A percentile compares a stretch with the other conserved stretches of the same genome.
These are phyloP conservation scores for Apteryx mantelli DNA, from an alignment of 2,113 vertebrate genomes.

Conservation along the genomic window DNA sequence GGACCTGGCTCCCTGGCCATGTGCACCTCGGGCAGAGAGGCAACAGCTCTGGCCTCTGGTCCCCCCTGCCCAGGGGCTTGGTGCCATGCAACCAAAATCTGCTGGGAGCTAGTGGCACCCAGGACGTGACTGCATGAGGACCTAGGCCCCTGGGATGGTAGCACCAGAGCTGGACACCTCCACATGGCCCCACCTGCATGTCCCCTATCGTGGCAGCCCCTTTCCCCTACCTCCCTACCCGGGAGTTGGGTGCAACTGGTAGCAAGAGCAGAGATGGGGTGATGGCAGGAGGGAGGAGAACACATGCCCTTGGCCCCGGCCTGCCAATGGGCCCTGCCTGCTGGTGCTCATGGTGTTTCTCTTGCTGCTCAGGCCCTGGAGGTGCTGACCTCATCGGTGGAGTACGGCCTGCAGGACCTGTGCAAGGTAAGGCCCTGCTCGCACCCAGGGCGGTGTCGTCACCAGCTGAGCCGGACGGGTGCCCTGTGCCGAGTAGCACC, in stretches of 20 bases:
- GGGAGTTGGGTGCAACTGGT: not conserved
- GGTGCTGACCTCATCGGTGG: slow-evolving; percentile 80
- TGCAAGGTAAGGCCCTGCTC: slow-evolving; percentile 62
- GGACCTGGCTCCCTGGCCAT: not conserved
- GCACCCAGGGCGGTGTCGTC: not conserved
- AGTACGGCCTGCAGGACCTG: slow-evolving; percentile 80
- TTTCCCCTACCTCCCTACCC: rapidly evolving
- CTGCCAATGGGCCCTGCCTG: rapidly evolving
- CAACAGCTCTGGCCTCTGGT: not conserved
- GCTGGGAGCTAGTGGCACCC: not conserved
- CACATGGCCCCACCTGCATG: not conserved
- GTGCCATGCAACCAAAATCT: not conserved
- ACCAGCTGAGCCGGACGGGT: not conserved
- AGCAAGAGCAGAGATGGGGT: not conserved
- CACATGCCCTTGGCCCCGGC: not conserved
- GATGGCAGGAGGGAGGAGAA: not conserved
- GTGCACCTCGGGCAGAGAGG: no score
- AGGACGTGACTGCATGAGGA: not conserved
- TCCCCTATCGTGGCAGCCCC: not conserved
- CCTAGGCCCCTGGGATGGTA: not conserved
- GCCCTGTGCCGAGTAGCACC: rapidly evolving
- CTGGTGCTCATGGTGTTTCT: not conserved
- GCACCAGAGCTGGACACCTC: not conserved
- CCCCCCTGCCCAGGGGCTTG: not conserved
- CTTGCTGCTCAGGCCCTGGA: slow-evolving; percentile 75